Percentiles rank a stretch among this genome's conserved stretches.
phyloP scores from a whole-genome alignment of 2,113 vertebrate genomes.

The Serinus canaria region DNA sequence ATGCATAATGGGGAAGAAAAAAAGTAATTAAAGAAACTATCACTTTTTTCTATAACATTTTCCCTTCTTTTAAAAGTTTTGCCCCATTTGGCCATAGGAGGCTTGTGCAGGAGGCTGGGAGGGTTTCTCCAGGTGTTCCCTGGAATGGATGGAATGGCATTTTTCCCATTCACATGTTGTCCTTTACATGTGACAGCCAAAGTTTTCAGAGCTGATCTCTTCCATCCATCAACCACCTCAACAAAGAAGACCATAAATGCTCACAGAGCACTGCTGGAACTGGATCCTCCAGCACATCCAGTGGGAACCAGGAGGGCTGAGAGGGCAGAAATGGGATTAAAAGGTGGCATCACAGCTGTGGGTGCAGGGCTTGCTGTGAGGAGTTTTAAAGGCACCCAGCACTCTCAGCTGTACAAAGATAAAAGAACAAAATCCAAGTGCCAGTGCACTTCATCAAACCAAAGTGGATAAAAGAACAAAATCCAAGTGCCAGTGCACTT shows the following conservation, averaged over 20 bases:
- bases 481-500: background rate
- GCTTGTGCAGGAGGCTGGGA: background rate
- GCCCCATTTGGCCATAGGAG: background rate
- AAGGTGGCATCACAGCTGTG: background rate
- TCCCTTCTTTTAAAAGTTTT: background rate
- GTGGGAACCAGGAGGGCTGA: fast-evolving
- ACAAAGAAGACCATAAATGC: background rate
- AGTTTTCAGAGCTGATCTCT: background rate
- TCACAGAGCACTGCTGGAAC: background rate
- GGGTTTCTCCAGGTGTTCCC: background rate
- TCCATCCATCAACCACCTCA: background rate
- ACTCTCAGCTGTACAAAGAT: background rate
- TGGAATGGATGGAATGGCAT: background rate
- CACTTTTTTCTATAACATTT: fast-evolving
- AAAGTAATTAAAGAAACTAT: background rate
- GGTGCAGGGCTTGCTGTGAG: background rate
- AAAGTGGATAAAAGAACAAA: background rate
- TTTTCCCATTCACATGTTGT: background rate
- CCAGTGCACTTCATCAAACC: background rate
- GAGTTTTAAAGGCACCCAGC: background rate
- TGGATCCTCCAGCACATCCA: background rate
- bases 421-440: background rate
- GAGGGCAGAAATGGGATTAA: background rate
- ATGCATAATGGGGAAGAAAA: background rate
- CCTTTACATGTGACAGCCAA: background rate